Conservation (phyloP, 2,888 invertebrate species). For the Protodeltote pygarga region DNA sequence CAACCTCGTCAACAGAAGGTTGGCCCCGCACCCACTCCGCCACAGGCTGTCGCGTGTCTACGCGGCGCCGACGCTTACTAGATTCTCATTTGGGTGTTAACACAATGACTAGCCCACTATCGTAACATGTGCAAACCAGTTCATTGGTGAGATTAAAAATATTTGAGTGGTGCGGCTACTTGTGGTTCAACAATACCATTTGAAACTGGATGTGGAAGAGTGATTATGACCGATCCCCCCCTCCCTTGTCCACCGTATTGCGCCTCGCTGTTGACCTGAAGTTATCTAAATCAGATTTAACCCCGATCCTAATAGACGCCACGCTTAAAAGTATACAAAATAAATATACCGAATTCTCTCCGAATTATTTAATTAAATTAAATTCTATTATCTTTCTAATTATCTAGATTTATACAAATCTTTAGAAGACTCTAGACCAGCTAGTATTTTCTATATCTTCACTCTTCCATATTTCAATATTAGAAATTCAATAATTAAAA, state of each 20-base stretch:
- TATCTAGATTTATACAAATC: constrained; percentile 36
- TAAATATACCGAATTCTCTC: constrained; percentile 49
- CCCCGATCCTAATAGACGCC: constrained; percentile 35
- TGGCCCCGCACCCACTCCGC: constrained; percentile 78
- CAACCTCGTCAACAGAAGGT: constrained; percentile 99
- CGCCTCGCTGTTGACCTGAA: constrained; percentile 52
- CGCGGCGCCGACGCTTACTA: constrained; percentile 69
- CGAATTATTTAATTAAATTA: constrained; percentile 27
- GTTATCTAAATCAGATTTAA: constrained; percentile 23
- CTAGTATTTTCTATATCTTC: constrained; percentile 76
- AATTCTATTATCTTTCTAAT: constrained; percentile 38
- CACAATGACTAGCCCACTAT: constrained; percentile 74
- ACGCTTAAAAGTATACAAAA: constrained; percentile 49
- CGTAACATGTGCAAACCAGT: constrained; percentile 39
- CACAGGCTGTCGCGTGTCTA: constrained; percentile 40
- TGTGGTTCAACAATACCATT: constrained; percentile 75
- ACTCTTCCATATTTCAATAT: constrained; percentile 85
- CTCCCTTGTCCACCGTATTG: constrained; percentile 51
- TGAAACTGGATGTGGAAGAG: constrained; percentile 85
- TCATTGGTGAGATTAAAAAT: constrained; percentile 56
- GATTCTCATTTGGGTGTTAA: constrained; percentile 79
- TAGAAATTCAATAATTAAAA: constrained; percentile 58
- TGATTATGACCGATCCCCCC: constrained; percentile 67
- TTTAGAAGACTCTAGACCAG: constrained; percentile 67
- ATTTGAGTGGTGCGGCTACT: constrained; percentile 75